Conservation (phyloP, 2,888 invertebrate species). For the Andrena chrysosceles region DNA sequence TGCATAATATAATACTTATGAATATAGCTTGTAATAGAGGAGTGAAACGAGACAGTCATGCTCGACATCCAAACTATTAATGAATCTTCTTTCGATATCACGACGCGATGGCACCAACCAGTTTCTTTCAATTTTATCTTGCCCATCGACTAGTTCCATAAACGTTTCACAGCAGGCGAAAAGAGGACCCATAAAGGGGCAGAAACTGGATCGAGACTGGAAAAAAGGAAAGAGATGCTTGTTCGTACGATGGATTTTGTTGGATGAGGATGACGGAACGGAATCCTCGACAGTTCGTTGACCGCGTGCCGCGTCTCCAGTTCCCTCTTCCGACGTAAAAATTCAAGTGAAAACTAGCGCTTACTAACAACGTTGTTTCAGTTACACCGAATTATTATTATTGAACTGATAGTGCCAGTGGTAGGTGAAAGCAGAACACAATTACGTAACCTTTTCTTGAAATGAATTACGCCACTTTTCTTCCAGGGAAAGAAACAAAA, state of each 20-base stretch:
- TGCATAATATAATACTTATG: neutral
- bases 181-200: constrained; percentile 6
- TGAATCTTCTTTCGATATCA: neutral
- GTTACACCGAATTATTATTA: neutral
- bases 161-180: neutral
- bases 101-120: neutral
- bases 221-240: neutral
- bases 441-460: no score
- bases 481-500: no score
- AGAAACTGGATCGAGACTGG: constrained; percentile 21
- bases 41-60: neutral
- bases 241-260: constrained; percentile 29
- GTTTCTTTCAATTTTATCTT: neutral
- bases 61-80: neutral
- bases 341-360: constrained; percentile 1
- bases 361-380: neutral
- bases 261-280: constrained; percentile 42
- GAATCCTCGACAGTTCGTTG: constrained; percentile 47
- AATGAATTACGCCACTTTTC: no score
- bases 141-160: neutral
- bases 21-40: constrained; percentile 1
- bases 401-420: no score
- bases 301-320: constrained; percentile 4
- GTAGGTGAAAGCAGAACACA: no score
- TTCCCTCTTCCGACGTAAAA: constrained; percentile 6